Percentiles rank a stretch among this genome's conserved stretches.
Evolutionary conservation across 2,113 vertebrate genomes (phyloP).

Genomic region (Laticauda laticaudata): DNA sequence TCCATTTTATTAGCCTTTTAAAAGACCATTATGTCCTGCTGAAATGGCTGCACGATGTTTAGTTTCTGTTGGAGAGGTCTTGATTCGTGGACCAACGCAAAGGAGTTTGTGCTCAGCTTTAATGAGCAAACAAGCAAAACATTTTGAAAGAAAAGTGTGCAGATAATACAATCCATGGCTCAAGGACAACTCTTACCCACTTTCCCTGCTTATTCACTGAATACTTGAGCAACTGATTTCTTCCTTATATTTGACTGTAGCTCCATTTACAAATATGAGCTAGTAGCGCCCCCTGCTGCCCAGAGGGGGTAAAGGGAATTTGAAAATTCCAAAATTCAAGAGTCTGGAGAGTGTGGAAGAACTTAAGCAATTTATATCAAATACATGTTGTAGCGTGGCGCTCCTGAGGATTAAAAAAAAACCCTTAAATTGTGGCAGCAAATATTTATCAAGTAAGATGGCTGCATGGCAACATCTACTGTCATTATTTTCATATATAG

Average conservation of each 20-base stretch:
- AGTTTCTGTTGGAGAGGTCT: not conserved
- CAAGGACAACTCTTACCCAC: not conserved
- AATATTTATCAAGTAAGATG: not conserved
- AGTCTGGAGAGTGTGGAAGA: not conserved
- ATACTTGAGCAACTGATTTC: not conserved
- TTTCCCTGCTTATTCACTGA: not conserved
- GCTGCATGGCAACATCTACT: not conserved
- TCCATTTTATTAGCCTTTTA: not conserved
- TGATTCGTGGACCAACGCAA: not conserved
- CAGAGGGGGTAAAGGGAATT: not conserved
- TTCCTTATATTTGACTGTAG: not conserved
- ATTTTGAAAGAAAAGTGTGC: not conserved
- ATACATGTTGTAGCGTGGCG: not conserved
- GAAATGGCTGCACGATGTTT: not conserved
- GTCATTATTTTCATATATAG: not conserved
- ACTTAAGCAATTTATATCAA: not conserved
- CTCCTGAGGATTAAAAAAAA: not conserved
- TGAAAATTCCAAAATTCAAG: not conserved
- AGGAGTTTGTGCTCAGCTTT: not conserved
- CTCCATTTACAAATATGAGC: constrained; percentile 49
- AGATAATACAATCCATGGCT: accelerated
- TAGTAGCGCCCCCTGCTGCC: constrained; percentile 67
- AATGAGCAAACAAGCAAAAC: not conserved
- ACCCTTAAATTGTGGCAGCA: not conserved
- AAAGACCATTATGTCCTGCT: not conserved